These are phyloP conservation scores for Neopipo cinnamomea DNA, from an alignment of 2,113 vertebrate species.

Conservation along the genomic window DNA sequence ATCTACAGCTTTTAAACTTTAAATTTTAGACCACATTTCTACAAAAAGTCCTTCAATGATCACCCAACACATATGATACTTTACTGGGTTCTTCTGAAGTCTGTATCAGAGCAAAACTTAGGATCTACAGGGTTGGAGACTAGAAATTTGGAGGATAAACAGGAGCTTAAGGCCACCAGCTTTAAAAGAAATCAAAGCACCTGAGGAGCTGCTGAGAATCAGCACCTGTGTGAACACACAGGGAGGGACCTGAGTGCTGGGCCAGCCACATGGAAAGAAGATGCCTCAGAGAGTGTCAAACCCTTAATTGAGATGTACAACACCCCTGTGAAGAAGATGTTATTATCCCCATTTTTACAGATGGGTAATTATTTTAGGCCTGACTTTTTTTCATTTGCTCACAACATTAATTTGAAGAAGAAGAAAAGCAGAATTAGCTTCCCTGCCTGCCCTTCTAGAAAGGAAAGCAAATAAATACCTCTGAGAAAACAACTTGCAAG, in stretches of 20 bases:
- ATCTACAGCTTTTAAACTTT: neutral
- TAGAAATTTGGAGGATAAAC: neutral
- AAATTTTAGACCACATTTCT: neutral
- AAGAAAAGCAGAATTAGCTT: neutral
- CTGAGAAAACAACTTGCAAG: neutral
- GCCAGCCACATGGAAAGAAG: neutral
- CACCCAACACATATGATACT: neutral
- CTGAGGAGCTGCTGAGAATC: neutral
- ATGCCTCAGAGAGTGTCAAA: neutral
- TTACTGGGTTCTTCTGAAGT: neutral
- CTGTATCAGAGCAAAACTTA: neutral
- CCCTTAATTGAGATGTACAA: neutral
- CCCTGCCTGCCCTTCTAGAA: neutral
- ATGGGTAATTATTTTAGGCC: neutral
- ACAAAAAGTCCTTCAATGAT: neutral
- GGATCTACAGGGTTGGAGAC: neutral
- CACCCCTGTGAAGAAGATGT: neutral
- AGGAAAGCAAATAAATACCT: neutral
- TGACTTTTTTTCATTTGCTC: constrained; percentile 29
- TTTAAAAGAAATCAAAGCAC: neutral
- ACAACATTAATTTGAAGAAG: neutral
- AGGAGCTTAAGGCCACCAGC: neutral
- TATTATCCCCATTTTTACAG: neutral
- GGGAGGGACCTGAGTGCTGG: neutral
- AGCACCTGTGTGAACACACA: accelerated